Percentiles rank a stretch among this genome's conserved stretches.
phyloP scores from a whole-genome alignment of 92 coral and sea anemone species.

The Siderastrea siderea region DNA sequence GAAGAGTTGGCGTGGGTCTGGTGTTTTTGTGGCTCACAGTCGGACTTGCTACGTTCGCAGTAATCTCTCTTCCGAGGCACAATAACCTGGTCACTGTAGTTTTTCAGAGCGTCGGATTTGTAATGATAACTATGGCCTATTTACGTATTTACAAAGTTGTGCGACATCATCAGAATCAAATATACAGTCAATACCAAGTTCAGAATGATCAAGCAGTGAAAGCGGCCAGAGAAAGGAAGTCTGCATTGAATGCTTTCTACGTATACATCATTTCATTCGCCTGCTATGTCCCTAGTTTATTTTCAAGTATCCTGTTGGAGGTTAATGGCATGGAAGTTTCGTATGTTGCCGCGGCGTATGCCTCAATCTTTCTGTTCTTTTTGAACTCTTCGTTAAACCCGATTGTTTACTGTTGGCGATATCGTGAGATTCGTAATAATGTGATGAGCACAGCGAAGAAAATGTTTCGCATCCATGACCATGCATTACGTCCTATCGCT shows the following conservation, averaged over 20 bases:
- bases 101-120: background rate
- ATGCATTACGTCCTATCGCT: too few species aligned
- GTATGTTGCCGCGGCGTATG: background rate
- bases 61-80: background rate
- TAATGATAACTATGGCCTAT: background rate
- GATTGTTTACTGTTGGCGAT: slow-evolving; percentile 18
- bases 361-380: background rate
- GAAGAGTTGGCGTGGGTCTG: background rate
- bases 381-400: slow-evolving; percentile 19
- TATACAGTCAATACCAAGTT: background rate
- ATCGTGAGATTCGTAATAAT: background rate
- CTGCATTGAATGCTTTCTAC: background rate
- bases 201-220: background rate
- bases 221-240: background rate
- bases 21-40: background rate
- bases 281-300: background rate
- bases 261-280: background rate
- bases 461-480: too few species aligned
- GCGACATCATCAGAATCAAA: background rate
- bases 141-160: background rate
- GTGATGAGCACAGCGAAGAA: background rate
- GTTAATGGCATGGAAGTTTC: background rate
- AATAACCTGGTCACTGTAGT: background rate
- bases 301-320: background rate
- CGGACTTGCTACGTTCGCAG: background rate